These are phyloP conservation scores for Heliconius aoede DNA, from an alignment of 2,888 invertebrate genomes.

Conservation along the genomic window DNA sequence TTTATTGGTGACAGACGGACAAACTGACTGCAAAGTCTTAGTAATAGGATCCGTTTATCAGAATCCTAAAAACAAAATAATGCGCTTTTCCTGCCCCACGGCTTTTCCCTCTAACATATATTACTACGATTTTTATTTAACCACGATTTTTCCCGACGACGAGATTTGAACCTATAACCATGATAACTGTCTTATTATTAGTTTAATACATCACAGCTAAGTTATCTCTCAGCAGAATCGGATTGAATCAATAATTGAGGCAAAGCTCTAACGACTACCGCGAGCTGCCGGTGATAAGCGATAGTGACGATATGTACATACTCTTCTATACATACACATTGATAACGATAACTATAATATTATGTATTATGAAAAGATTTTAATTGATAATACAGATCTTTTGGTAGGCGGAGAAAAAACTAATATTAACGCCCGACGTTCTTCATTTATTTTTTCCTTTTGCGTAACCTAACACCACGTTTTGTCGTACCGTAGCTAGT, in stretches of 20 bases:
- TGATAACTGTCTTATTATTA: background rate
- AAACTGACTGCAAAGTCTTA: background rate
- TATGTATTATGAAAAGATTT: background rate
- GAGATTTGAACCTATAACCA: background rate
- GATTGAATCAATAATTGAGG: conserved; percentile 17
- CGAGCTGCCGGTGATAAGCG: conserved; percentile 15
- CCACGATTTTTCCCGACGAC: too few relatives aligned
- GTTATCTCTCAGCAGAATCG: background rate
- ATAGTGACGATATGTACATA: conserved; percentile 10
- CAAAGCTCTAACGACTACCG: background rate
- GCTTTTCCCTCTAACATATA: background rate
- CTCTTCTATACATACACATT: background rate
- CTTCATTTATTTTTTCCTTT: too few relatives aligned
- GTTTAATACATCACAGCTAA: background rate
- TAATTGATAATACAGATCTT: too few relatives aligned
- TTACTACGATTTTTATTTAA: background rate
- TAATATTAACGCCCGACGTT: too few relatives aligned
- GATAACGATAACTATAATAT: background rate
- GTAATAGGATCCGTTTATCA: background rate
- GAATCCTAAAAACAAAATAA: background rate
- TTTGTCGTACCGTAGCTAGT: too few relatives aligned
- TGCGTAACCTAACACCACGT: too few relatives aligned
- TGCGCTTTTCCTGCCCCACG: too few relatives aligned
- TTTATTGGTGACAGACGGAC: background rate
- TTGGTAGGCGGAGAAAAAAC: too few relatives aligned